Base-by-base conservation (phyloP, 2,888 invertebrate genomes). In the Stenchaetothrips biformis region DNA sequence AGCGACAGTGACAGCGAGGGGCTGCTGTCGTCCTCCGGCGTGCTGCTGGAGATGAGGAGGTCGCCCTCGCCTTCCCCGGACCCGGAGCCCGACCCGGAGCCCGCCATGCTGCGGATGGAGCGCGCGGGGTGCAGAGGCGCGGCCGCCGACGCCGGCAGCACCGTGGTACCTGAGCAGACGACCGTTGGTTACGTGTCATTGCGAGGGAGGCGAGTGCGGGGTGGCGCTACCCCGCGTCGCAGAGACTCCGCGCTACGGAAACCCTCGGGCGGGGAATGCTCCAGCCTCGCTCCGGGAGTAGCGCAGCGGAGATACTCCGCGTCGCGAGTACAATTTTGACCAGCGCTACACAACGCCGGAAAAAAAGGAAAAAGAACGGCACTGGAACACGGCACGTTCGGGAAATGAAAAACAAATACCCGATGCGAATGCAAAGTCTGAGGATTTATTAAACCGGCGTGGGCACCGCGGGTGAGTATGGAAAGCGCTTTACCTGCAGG, bases 1-100 rank as follows among this genome's bases (percentile, higher is more conserved):
- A 74, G 67, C 67, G 67, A 74, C 9, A 74, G 67, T 2, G 67
- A 25, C 87, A 93, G 90, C 84, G 93, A 92, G 85, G 93, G 93
- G 86, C 93, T 74, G 67, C 67, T 93, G 89, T 93, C 94, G 86
- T 89, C 89, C 85, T 90, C 90, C 82, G 89, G 89, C 80, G 89
- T 89, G 83, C 82, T 83, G 77, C 81, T 80, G 37, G 79, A 78
- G 25, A 79, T 48, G 53, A 79, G 47, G 7, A 67, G 47, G n/a
- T 78, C 79, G 48, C 82, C 80, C 62, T 81, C 82, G 81, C 79
- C 82, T 62, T 82, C 81, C 80, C 82, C 81, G 85, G 86, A 82
- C 85, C 85, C 82, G 86, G 86, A 27, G 48, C 79, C 67, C 21
- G n/a, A 18, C 48, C 27, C 49, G 79, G 79, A 79, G 21, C 25